phyloP scores from a whole-genome alignment of 2,888 invertebrate genomes.

The Abrostola tripartita region DNA sequence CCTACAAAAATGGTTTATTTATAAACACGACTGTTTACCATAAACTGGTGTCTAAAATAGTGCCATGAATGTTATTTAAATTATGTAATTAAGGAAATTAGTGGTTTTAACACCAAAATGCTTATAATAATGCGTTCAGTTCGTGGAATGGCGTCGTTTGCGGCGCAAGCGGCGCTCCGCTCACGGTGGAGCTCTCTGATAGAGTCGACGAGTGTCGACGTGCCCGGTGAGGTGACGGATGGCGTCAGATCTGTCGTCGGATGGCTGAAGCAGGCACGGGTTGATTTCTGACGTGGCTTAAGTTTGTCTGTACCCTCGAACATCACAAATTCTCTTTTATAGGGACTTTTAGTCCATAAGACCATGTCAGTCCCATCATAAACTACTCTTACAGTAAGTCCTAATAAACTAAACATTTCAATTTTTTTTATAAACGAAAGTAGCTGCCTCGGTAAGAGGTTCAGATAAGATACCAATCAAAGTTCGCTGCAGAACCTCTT shows the following conservation, averaged over 20 bases:
- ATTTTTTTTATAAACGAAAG: too few relatives aligned
- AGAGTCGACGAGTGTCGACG: slow-evolving; percentile 91
- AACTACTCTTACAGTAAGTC: too few relatives aligned
- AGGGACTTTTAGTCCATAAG: background rate
- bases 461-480: too few relatives aligned
- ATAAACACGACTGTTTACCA: too few relatives aligned
- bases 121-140: slow-evolving; percentile 74
- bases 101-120: slow-evolving; percentile 61
- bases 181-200: slow-evolving; percentile 92
- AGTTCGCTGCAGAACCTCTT: too few relatives aligned
- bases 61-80: too few relatives aligned
- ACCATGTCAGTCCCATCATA: too few relatives aligned
- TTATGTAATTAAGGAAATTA: background rate
- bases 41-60: too few relatives aligned
- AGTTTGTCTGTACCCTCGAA: slow-evolving; percentile 11
- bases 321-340: background rate
- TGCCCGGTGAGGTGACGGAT: slow-evolving; percentile 90
- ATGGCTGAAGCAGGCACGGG: slow-evolving; percentile 93
- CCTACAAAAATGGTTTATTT: too few relatives aligned
- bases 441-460: too few relatives aligned
- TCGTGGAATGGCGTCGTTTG: slow-evolving; percentile 90
- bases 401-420: too few relatives aligned
- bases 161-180: slow-evolving; percentile 91
- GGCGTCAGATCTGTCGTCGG: slow-evolving; percentile 93
- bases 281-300: background rate